Evolutionary conservation across 2,113 vertebrate species (phyloP).

Genomic region (Alectura lathami): DNA sequence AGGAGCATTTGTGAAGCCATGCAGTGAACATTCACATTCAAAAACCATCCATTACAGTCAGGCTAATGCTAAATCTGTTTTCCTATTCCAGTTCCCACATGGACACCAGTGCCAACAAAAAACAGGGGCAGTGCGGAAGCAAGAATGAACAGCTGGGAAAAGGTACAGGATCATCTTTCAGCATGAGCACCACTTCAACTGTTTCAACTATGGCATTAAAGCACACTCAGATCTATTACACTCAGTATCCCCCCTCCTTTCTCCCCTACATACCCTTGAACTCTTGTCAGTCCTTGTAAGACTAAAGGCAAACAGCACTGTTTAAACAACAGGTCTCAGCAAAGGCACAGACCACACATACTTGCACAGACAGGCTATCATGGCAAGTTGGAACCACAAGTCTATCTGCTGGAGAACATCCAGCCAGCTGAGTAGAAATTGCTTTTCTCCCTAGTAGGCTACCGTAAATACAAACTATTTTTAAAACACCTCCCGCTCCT

Average conservation of each 20-base stretch:
- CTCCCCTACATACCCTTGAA: conserved; percentile 56
- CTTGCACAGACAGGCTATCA: not conserved
- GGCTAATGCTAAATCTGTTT: not conserved
- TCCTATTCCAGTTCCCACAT: not conserved
- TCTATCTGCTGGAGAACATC: not conserved
- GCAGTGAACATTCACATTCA: not conserved
- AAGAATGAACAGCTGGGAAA: conserved; percentile 44
- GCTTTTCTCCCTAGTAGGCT: not conserved
- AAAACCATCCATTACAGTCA: not conserved
- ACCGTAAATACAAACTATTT: not conserved
- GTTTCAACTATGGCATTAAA: conserved; percentile 21
- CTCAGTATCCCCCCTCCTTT: not conserved
- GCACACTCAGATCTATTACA: not conserved
- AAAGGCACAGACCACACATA: not conserved
- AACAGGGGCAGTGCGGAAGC: not conserved
- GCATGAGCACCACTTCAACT: conserved; percentile 7
- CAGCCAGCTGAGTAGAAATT: not conserved
- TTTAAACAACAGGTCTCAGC: not conserved
- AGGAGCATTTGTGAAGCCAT: not conserved
- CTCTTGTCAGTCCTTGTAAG: not conserved
- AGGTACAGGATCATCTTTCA: conserved; percentile 34
- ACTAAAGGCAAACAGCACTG: not conserved
- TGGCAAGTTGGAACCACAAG: not conserved
- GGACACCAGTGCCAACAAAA: not conserved
- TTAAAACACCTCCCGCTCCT: not conserved